Percentiles rank a stretch among this genome's conserved stretches.
These are phyloP conservation scores for Thamnophis elegans DNA, from an alignment of 2,797 vertebrate genomes.

Conservation along the genomic window DNA sequence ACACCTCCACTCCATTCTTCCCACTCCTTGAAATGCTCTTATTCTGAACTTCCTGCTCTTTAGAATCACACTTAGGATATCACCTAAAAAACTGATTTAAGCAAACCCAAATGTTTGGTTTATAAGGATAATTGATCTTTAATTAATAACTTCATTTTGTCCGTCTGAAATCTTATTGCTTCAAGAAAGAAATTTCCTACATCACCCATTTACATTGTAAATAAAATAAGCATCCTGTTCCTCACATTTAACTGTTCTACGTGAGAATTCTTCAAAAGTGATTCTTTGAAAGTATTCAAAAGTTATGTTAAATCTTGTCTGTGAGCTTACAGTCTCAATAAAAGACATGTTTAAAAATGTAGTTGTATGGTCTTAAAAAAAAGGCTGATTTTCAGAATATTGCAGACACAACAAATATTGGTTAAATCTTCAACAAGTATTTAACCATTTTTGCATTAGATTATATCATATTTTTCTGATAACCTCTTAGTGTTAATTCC, in stretches of 20 bases:
- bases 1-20: slow-evolving; percentile 54
- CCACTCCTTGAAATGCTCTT: slow-evolving; percentile 33
- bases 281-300: background rate
- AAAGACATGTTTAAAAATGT: background rate
- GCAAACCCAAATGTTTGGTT: background rate
- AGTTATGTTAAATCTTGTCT: background rate
- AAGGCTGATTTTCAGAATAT: background rate
- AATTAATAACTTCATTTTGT: background rate
- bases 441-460: background rate
- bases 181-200: slow-evolving; percentile 9
- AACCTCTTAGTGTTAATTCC: background rate
- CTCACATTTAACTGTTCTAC: background rate
- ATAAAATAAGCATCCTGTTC: background rate
- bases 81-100: slow-evolving; percentile 7
- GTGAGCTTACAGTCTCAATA: background rate
- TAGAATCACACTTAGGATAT: slow-evolving; percentile 18
- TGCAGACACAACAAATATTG: background rate
- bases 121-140: slow-evolving; percentile 5
- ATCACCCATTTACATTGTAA: slow-evolving; percentile 1
- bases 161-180: slow-evolving; percentile 5
- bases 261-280: background rate
- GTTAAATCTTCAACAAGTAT: background rate
- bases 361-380: background rate
- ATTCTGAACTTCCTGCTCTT: slow-evolving; percentile 23
- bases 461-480: background rate